Conservation (phyloP, 2,797 vertebrate genomes). For the Helostoma temminkii region DNA sequence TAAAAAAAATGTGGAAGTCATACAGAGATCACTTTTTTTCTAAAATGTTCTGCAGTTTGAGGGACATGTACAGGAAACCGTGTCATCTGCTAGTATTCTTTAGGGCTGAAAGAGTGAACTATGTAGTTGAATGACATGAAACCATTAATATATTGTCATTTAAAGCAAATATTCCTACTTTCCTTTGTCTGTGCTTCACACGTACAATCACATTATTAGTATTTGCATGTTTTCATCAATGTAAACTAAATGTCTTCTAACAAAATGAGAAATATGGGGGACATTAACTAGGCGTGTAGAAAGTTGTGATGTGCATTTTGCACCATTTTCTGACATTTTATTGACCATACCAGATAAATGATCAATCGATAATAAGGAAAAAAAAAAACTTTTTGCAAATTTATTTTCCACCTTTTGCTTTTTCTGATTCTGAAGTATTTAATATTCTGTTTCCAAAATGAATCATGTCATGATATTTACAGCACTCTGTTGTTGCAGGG, state of each 20-base stretch:
- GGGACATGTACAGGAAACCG: no score
- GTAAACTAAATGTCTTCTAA: background rate
- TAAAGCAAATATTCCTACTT: background rate
- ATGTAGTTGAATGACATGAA: no score
- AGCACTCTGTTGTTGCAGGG: slow-evolving; percentile 81
- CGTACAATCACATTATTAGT: no score
- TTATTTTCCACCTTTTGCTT: background rate
- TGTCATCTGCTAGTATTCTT: no score
- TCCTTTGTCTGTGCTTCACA: background rate
- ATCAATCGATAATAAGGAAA: background rate
- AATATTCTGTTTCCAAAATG: background rate
- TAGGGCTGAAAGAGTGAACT: no score
- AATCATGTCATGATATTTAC: background rate
- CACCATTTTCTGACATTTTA: slow-evolving; percentile 1
- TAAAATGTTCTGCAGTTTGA: background rate
- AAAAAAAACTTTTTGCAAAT: background rate
- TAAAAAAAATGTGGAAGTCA: slow-evolving; percentile 15
- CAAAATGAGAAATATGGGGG: background rate
- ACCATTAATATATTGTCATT: no score
- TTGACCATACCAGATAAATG: background rate
- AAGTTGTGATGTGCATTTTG: background rate
- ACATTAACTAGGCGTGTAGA: background rate
- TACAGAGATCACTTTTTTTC: background rate
- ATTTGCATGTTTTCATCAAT: background rate
- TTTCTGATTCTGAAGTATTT: background rate